Evolutionary conservation across 2,113 vertebrate genomes (phyloP).

Genomic region (Cichladusa arquata): DNA sequence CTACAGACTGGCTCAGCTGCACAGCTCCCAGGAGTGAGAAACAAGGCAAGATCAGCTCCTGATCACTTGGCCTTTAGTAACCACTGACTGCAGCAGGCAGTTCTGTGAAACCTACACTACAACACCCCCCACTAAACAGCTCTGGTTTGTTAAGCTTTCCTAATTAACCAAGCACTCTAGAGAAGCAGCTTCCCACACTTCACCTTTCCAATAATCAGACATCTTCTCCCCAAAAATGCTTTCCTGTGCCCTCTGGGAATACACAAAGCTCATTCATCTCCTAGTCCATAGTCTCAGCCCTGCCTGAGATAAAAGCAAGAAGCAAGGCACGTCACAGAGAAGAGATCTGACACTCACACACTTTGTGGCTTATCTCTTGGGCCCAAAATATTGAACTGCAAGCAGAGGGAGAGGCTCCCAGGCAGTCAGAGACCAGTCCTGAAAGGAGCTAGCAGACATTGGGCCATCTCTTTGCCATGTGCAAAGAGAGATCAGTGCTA

Average conservation of each 20-base stretch:
- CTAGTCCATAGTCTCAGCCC: background rate
- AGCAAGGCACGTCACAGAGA: background rate
- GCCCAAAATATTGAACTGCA: background rate
- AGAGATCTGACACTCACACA: background rate
- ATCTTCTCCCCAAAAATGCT: background rate
- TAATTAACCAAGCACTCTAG: background rate
- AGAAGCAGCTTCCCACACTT: background rate
- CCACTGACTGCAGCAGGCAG: background rate
- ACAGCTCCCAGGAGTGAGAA: background rate
- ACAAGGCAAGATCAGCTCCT: background rate
- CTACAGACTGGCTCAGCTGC: background rate
- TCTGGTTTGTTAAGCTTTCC: background rate
- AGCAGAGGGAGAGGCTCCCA: background rate
- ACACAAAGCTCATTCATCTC: background rate
- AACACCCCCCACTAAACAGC: background rate
- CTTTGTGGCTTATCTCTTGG: background rate
- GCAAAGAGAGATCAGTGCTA: background rate
- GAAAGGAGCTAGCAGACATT: background rate
- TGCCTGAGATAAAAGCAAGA: background rate
- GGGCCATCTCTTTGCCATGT: background rate
- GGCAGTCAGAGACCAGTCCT: background rate
- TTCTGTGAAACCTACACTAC: background rate
- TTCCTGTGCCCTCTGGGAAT: background rate
- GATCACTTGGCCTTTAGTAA: background rate
- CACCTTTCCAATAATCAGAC: background rate